Base-by-base conservation (phyloP, 2,113 vertebrate species). In the Octodon degus region DNA sequence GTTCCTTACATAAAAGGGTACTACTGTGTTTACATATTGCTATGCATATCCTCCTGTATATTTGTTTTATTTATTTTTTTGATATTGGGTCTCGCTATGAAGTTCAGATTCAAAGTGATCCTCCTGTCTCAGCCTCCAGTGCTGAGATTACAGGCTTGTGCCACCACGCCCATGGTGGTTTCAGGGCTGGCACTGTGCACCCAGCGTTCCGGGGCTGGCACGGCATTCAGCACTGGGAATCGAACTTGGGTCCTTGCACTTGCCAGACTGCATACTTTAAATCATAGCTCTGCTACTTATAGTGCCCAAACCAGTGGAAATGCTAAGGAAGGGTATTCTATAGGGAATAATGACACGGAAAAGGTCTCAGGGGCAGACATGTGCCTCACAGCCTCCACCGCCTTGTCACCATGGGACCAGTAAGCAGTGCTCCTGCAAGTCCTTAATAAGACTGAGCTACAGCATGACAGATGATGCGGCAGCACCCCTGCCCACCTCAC, bases 401-500 rank as follows among this genome's bases (percentile, higher is more conserved):
- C 24, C 8, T 1, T 16, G 0, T 14, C 9, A 11, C 24, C 24
- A n/a, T n/a, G 55, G 16, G 11, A 43, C 27, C 43, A n/a, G n/a
- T n/a, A 34, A 27, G 53, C 53, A 19, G 14, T 11, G 67, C 20
- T 70, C 53, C 3, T 25, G n/a, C 4, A 6, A 27, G 19, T 3
- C 13, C 3, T 2, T 22, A 67, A 27, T 40, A 27, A 84, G 30
- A 30, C 53, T 14, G 7, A 60, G 50, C 30, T 27, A 14, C 5
- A 22, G 17, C 1, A 10, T 0, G 55, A 2, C 19, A 14, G 68
- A 25, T 17, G 32, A 30, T 2, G 2, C 1, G 7, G 53, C 32
- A 63, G 68, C 68, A 16, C 3, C 14, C 2, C 0, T 32, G 34
- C 40, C 47, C 14, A 4, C 11, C 6, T 25, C 40, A 0, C 32